These are phyloP conservation scores for Archocentrus centrarchus DNA, from an alignment of 2,113 vertebrate genomes.

Conservation along the genomic window DNA sequence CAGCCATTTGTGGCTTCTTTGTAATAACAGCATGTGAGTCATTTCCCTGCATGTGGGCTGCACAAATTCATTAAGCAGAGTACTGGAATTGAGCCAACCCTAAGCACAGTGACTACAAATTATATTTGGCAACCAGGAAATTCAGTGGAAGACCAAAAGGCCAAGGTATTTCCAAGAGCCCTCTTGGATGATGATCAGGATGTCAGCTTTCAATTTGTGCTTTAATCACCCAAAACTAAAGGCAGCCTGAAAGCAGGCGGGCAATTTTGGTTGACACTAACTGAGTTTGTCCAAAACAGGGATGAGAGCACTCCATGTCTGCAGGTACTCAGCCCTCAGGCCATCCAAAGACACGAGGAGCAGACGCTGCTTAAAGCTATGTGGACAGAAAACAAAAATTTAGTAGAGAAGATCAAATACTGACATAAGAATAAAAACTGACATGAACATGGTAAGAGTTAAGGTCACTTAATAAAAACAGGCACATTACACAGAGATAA, in stretches of 20 bases:
- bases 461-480: background rate
- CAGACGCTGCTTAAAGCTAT: slow-evolving; percentile 75
- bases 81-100: accelerated
- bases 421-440: background rate
- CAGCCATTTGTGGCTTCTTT: background rate
- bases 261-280: background rate
- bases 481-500: background rate
- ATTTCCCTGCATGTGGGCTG: background rate
- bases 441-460: background rate
- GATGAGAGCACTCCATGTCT: slow-evolving; percentile 64
- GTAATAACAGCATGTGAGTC: background rate
- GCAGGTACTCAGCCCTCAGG: slow-evolving; percentile 77
- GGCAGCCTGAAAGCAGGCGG: background rate
- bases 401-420: background rate
- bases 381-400: background rate
- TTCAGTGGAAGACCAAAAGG: background rate
- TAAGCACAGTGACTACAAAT: background rate
- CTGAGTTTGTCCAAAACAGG: slow-evolving; percentile 78
- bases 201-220: background rate
- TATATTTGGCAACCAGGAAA: background rate
- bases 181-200: no score
- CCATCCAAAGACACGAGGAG: slow-evolving; percentile 81
- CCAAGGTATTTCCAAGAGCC: no score
- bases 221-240: accelerated
- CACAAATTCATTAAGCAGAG: background rate